A percentile compares a stretch with the other conserved stretches of the same genome.
phyloP scores from a whole-genome alignment of 2,113 vertebrate genomes.

The Syrrhaptes paradoxus region DNA sequence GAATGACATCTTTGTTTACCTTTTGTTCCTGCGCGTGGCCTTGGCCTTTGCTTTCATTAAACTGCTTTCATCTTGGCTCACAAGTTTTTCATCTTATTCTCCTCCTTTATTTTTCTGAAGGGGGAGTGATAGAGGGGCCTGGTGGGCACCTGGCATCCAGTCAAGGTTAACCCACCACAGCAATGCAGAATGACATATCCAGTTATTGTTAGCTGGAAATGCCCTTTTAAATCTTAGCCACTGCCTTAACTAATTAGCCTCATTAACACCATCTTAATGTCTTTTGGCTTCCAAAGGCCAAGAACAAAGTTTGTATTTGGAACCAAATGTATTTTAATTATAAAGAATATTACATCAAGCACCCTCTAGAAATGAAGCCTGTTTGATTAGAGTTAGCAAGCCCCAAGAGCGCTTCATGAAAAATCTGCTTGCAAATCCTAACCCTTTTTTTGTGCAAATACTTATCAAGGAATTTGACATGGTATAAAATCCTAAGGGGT shows the following conservation, averaged over 20 bases:
- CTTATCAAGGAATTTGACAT: not conserved
- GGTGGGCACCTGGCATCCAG: no score
- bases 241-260: not conserved
- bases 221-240: not conserved
- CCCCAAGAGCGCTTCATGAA: not conserved
- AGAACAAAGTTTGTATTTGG: not conserved
- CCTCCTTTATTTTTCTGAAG: no score
- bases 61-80: no score
- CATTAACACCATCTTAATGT: not conserved
- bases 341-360: not conserved
- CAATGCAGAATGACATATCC: not conserved
- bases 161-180: no score
- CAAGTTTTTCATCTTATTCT: no score
- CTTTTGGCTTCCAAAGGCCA: conserved; percentile 1
- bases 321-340: conserved; percentile 24
- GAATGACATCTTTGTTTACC: no score
- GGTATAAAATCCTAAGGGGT: not conserved
- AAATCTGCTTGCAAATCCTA: not conserved
- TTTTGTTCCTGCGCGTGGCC: no score
- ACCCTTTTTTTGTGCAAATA: not conserved
- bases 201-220: not conserved
- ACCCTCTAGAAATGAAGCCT: not conserved
- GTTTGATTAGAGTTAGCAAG: not conserved
- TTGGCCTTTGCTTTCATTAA: no score
- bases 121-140: no score